A percentile compares a stretch with the other conserved stretches of the same genome.
These are phyloP conservation scores for Microchrysa polita DNA, from an alignment of 2,888 invertebrate genomes.

Conservation along the genomic window DNA sequence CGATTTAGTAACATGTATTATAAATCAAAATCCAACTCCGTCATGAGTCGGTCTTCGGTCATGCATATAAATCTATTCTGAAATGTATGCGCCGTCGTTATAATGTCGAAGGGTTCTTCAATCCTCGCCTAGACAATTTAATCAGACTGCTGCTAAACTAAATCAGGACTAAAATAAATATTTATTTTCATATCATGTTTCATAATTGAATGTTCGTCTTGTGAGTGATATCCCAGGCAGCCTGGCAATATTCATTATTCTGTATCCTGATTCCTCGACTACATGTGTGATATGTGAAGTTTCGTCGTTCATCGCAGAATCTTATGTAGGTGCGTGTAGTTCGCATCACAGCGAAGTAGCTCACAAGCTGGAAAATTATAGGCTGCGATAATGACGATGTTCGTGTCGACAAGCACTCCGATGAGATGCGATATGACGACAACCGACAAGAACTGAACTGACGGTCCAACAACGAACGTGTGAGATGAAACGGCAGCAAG, in stretches of 20 bases:
- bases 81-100: background rate
- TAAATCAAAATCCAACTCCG: background rate
- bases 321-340: background rate
- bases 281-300: no score
- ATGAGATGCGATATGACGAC: background rate
- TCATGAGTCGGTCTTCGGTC: background rate
- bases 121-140: conserved; percentile 18
- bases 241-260: background rate
- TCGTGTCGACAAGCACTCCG: conserved; percentile 8
- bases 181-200: conserved; percentile 43
- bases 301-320: background rate
- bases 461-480: no score
- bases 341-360: background rate
- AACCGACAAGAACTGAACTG: no score
- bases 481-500: background rate
- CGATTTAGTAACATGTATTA: background rate
- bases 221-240: background rate
- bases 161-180: conserved; percentile 41
- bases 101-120: background rate
- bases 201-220: conserved; percentile 36
- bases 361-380: background rate
- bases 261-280: no score
- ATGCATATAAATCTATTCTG: conserved; percentile 15
- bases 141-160: conserved; percentile 25
- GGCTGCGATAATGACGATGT: conserved; percentile 7